Conservation (phyloP, 2,113 vertebrate genomes). For the Lamprologus speciosus region DNA sequence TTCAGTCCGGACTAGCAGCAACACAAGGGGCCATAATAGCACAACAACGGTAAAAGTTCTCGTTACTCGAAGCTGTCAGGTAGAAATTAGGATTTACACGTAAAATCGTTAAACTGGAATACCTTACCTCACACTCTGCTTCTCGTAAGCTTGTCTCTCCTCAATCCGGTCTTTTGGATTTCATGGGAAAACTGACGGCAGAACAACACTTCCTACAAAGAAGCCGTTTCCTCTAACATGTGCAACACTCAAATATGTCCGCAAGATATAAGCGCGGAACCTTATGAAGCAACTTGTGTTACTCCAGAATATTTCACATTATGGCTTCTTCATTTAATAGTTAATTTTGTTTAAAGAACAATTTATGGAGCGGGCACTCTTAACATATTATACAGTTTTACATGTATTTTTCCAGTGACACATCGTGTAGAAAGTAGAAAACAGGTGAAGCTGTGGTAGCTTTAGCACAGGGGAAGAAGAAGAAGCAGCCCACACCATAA, state of each 20-base stretch:
- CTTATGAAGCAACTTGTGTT: fast-evolving
- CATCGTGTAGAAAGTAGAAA: neutral
- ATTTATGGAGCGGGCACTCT: neutral
- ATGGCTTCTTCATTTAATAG: neutral
- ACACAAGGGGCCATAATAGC: neutral
- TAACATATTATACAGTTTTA: neutral
- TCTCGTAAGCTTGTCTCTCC: neutral
- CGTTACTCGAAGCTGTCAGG: neutral
- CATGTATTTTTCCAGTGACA: neutral
- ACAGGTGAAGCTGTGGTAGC: neutral
- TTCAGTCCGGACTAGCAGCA: neutral
- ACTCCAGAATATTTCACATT: neutral
- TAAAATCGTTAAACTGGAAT: neutral
- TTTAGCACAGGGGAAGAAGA: neutral
- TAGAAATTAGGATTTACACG: neutral
- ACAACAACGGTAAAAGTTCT: neutral
- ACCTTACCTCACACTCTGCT: constrained; percentile 8
- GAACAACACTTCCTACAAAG: neutral
- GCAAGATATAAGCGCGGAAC: neutral
- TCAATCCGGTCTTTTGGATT: neutral
- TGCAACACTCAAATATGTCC: constrained; percentile 34
- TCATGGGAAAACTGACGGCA: neutral
- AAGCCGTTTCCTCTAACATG: neutral
- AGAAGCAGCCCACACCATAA: neutral
- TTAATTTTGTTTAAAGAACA: neutral